Conservation (phyloP, 2,113 vertebrate species). For the Propithecus coquereli region DNA sequence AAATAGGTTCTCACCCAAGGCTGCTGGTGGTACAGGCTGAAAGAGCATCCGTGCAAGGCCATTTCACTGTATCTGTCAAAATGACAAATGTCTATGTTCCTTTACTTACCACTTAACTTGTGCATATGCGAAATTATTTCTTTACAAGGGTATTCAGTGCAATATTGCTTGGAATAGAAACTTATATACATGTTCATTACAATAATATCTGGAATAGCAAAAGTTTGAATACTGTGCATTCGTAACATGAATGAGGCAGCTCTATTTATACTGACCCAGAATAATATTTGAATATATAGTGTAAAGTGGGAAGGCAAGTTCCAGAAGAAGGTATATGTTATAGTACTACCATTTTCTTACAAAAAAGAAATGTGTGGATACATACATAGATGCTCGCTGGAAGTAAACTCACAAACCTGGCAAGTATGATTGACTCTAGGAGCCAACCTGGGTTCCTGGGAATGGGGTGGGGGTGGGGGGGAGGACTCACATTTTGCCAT, state of each 20-base stretch:
- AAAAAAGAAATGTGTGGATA: neutral
- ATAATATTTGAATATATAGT: neutral
- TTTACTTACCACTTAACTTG: neutral
- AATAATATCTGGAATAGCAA: neutral
- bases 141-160: neutral
- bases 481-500: neutral
- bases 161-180: neutral
- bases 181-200: accelerated
- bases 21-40: neutral
- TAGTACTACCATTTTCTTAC: neutral
- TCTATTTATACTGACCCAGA: neutral
- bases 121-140: neutral
- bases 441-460: neutral
- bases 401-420: neutral
- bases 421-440: too few relatives aligned
- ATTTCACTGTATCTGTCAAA: neutral
- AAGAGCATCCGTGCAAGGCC: too few relatives aligned
- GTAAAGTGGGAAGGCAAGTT: neutral
- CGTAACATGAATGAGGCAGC: neutral
- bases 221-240: neutral
- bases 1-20: too few relatives aligned
- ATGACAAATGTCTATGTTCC: neutral
- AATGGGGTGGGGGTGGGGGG: accelerated
- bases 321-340: neutral
- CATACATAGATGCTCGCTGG: accelerated